phyloP scores from a whole-genome alignment of 2,113 vertebrate genomes.

The Anolis sagrei region DNA sequence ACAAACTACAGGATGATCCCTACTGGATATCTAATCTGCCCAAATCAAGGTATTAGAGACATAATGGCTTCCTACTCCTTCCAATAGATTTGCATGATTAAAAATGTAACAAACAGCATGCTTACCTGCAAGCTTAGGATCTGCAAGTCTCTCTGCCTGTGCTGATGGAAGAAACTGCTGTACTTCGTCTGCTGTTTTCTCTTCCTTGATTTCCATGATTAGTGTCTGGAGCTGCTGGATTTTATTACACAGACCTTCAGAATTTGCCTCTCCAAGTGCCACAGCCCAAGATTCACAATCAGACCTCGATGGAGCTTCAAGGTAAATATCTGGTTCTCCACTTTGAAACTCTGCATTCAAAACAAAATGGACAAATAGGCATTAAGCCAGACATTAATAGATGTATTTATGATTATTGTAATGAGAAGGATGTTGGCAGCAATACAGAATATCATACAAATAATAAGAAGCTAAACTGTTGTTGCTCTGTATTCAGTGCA shows the following conservation, averaged over 20 bases:
- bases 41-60: rapidly evolving
- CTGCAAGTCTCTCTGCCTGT: slow-evolving; percentile 63
- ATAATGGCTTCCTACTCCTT: neutral
- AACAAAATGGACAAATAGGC: slow-evolving; percentile 58
- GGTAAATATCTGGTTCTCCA: slow-evolving; percentile 51
- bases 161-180: slow-evolving; percentile 73
- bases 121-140: slow-evolving; percentile 79
- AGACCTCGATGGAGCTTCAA: slow-evolving; percentile 58
- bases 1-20: neutral
- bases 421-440: slow-evolving; percentile 69
- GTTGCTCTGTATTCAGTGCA: slow-evolving; percentile 15
- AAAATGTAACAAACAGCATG: neutral
- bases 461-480: slow-evolving; percentile 27
- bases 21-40: neutral
- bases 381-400: slow-evolving; percentile 47
- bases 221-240: slow-evolving; percentile 52
- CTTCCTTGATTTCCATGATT: slow-evolving; percentile 84
- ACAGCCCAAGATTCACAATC: slow-evolving; percentile 54
- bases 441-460: slow-evolving; percentile 63
- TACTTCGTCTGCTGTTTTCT: slow-evolving; percentile 73
- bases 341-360: slow-evolving; percentile 72
- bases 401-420: slow-evolving; percentile 46
- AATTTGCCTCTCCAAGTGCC: slow-evolving; percentile 53
- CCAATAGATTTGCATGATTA: neutral
- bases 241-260: slow-evolving; percentile 53